Evolutionary conservation across 2,113 vertebrate species (phyloP).

Genomic region (Chaetorhynchus papuensis): DNA sequence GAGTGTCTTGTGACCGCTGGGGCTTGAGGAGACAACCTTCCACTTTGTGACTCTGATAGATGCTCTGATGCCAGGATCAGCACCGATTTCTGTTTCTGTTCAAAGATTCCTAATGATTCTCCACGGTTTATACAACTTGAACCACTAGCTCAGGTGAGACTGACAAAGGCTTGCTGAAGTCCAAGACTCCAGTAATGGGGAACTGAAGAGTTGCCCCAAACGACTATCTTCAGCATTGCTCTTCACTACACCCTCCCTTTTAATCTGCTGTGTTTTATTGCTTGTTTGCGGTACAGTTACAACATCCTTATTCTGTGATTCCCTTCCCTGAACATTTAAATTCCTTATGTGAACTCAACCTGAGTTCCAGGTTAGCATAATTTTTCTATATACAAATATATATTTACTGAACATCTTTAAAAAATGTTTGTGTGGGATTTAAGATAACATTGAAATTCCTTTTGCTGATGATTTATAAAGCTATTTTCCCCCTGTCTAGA

Average conservation of each 20-base stretch:
- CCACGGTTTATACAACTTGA: neutral
- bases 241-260: neutral
- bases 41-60: neutral
- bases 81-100: neutral
- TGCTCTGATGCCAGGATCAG: neutral
- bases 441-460: constrained; percentile 49
- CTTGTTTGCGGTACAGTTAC: neutral
- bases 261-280: neutral
- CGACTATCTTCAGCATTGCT: neutral
- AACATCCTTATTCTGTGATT: neutral
- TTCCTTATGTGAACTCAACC: neutral
- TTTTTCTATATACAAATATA: constrained; percentile 9
- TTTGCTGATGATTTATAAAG: constrained; percentile 46
- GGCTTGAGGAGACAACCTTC: neutral
- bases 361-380: neutral
- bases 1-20: neutral
- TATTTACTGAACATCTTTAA: constrained; percentile 37
- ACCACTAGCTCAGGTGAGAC: neutral
- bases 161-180: neutral
- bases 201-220: neutral
- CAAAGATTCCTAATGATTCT: neutral
- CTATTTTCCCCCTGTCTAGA: constrained; percentile 42
- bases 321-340: neutral
- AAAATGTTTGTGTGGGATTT: constrained; percentile 44
- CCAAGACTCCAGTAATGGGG: neutral